Conservation (phyloP, 2,113 vertebrate species). For the Columba janthina region DNA sequence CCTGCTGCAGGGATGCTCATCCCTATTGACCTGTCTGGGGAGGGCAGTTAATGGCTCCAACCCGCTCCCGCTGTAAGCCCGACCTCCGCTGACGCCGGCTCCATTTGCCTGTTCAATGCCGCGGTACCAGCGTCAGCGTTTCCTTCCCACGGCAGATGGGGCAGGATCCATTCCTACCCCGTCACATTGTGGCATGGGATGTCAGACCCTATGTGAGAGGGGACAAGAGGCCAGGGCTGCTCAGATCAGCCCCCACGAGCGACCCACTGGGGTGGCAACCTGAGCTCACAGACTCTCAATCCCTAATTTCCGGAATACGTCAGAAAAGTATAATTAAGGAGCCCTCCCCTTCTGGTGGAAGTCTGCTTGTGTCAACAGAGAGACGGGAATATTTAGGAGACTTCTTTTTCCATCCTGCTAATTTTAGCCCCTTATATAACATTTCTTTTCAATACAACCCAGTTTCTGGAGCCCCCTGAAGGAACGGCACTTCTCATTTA, state of each 20-base stretch:
- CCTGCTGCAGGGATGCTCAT: not conserved
- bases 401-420: constrained; percentile 60
- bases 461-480: constrained; percentile 66
- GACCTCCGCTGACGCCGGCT: accelerated
- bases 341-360: constrained; percentile 54
- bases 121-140: accelerated
- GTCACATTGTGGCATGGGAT: accelerated
- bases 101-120: accelerated
- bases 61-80: not conserved
- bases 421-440: constrained; percentile 71
- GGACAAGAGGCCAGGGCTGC: accelerated
- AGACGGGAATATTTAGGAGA: constrained; percentile 65
- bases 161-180: not conserved
- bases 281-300: not conserved
- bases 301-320: constrained; percentile 6
- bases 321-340: constrained; percentile 54
- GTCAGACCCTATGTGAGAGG: accelerated
- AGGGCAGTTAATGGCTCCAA: not conserved
- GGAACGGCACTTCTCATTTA: constrained; percentile 25
- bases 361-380: constrained; percentile 67
- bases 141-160: accelerated
- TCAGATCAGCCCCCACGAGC: accelerated
- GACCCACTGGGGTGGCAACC: accelerated
- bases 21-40: too few relatives aligned
- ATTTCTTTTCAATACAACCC: constrained; percentile 70